A percentile compares a stretch with the other conserved stretches of the same genome.
Evolutionary conservation across 2,888 invertebrate species (phyloP).

Genomic region (Ichneumoninae sp.): DNA sequence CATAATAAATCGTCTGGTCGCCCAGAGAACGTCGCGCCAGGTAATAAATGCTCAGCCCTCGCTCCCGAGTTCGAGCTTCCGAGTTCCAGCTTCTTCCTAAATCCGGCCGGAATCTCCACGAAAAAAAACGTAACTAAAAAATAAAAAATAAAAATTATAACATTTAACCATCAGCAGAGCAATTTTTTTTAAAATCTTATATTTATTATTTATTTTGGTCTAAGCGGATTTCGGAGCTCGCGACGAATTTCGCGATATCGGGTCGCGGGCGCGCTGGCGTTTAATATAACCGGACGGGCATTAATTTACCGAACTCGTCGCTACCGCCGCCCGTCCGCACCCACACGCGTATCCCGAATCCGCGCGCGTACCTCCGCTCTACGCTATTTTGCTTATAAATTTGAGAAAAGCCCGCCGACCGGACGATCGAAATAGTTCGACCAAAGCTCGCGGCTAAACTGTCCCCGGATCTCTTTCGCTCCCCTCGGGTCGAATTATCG

Average conservation of each 20-base stretch:
- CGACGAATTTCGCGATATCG: conserved; percentile 61
- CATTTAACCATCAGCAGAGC: too few species aligned
- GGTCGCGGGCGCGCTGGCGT: conserved; percentile 68
- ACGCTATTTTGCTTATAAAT: conserved; percentile 79
- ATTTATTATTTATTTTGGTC: too few species aligned
- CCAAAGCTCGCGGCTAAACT: conserved; percentile 43
- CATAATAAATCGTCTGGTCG: conserved; percentile 54
- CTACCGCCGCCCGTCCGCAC: conserved; percentile 2
- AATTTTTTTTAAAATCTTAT: too few species aligned
- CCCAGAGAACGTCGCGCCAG: conserved; percentile 26
- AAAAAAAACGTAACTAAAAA: conserved; percentile 5
- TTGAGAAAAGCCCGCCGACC: conserved; percentile 72
- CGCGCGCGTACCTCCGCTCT: conserved; percentile 71
- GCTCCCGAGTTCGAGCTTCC: conserved; percentile 5
- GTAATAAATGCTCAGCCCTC: conserved; percentile 30
- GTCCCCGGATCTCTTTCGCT: conserved; percentile 32
- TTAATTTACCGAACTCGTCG: conserved; percentile 76
- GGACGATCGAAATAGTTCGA: conserved; percentile 65
- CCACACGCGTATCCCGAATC: conserved; percentile 32
- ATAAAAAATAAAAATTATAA: not conserved
- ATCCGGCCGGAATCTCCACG: not conserved
- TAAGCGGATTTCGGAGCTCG: too few species aligned
- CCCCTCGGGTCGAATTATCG: conserved; percentile 5
- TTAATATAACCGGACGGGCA: conserved; percentile 77
- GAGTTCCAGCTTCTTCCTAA: not conserved